phyloP scores from a whole-genome alignment of 1,140 invertebrate species.

The Chlorops oryzae region DNA sequence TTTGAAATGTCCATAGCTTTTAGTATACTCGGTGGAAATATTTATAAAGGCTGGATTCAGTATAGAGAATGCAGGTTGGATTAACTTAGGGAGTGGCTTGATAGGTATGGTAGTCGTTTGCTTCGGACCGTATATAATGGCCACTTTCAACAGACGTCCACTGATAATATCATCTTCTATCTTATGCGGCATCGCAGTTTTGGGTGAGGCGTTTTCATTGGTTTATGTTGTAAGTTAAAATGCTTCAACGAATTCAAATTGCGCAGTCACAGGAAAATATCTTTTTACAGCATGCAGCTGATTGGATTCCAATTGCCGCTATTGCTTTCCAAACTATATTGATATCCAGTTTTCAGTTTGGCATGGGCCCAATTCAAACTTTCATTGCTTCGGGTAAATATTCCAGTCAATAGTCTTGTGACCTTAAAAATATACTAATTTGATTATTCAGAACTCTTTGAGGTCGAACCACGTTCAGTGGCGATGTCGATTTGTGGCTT shows the following conservation, averaged over 20 bases:
- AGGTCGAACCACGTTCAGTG: conserved; percentile 71
- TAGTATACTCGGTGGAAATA: conserved; percentile 67
- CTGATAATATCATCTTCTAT: conserved; percentile 54
- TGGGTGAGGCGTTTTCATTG: conserved; percentile 53
- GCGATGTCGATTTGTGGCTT: conserved; percentile 84
- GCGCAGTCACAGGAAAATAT: no score
- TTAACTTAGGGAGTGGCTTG: conserved; percentile 60
- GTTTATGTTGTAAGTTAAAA: conserved; percentile 55
- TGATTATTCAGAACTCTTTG: conserved; percentile 66
- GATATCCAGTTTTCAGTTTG: conserved; percentile 74
- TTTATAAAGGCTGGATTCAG: conserved; percentile 58
- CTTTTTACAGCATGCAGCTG: conserved; percentile 44
- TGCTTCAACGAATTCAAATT: no score
- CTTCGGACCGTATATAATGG: conserved; percentile 54
- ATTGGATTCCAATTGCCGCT: conserved; percentile 57
- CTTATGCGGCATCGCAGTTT: conserved; percentile 49
- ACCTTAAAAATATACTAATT: no score
- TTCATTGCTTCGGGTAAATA: conserved; percentile 58
- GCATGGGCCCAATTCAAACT: conserved; percentile 79
- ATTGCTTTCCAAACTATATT: conserved; percentile 59
- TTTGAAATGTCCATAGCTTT: conserved; percentile 53
- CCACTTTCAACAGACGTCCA: conserved; percentile 51
- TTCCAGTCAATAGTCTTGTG: no score
- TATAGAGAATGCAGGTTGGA: conserved; percentile 52
- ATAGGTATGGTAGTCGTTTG: conserved; percentile 62